Conservation (phyloP, 2,888 invertebrate species). For the Campoplex nolae region DNA sequence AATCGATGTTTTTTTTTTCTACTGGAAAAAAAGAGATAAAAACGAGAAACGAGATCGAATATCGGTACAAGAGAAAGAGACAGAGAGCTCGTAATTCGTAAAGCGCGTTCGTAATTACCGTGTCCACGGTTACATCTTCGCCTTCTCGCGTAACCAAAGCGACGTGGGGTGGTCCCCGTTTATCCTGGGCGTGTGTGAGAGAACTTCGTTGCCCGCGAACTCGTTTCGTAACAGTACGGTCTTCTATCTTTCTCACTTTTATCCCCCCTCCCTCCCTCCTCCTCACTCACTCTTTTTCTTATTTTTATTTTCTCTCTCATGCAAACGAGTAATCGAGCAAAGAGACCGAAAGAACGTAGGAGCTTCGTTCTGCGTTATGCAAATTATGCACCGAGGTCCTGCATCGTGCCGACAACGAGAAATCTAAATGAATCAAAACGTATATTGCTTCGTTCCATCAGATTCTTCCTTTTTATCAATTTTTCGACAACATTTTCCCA, state of each 20-base stretch:
- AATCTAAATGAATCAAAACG: constrained; percentile 55
- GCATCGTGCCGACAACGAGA: constrained; percentile 34
- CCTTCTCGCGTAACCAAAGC: constrained; percentile 65
- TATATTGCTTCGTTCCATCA: constrained; percentile 6
- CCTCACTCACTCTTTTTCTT: no score
- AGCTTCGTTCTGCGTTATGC: constrained; percentile 56
- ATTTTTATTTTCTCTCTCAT: constrained; percentile 8
- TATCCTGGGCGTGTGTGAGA: constrained; percentile 58
- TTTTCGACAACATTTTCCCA: not conserved
- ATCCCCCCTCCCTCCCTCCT: constrained; percentile 23
- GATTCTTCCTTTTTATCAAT: not conserved
- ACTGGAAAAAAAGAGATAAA: no score
- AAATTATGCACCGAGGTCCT: constrained; percentile 54
- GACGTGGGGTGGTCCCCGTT: constrained; percentile 68
- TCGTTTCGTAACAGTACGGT: constrained; percentile 55
- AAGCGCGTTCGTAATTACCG: constrained; percentile 64
- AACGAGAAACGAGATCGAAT: constrained; percentile 27
- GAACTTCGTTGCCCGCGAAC: constrained; percentile 47
- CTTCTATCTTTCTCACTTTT: constrained; percentile 27
- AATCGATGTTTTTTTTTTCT: no score
- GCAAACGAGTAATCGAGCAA: constrained; percentile 59
- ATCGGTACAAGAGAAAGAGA: constrained; percentile 22
- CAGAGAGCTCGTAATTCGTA: constrained; percentile 54
- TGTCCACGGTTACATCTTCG: constrained; percentile 63
- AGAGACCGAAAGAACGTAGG: constrained; percentile 30